A percentile compares a stretch with the other conserved stretches of the same genome.
Evolutionary conservation across 2,113 vertebrate genomes (phyloP).

Genomic region (Hemicordylus capensis): DNA sequence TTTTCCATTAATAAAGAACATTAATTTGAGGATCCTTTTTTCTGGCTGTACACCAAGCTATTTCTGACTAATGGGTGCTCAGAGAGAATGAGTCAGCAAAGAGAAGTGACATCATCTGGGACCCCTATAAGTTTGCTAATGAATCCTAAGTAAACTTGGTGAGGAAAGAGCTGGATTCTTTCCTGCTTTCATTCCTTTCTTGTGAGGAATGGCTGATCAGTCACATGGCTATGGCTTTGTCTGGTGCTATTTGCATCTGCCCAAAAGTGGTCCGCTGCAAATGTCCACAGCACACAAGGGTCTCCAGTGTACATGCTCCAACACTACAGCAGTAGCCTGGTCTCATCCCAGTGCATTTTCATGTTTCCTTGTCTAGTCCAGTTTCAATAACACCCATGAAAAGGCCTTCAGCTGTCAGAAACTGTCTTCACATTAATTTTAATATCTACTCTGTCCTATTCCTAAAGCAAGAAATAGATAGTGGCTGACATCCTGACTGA

Average conservation of each 20-base stretch:
- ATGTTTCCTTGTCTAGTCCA: not conserved
- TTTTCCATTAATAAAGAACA: conserved; percentile 62
- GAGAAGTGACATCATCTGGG: conserved; percentile 62
- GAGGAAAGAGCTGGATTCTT: conserved; percentile 55
- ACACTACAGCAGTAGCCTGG: not conserved
- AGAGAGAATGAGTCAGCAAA: conserved; percentile 62
- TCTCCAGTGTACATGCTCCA: not conserved
- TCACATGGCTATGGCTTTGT: conserved; percentile 12
- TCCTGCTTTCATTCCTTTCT: conserved; percentile 64
- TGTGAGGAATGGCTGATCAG: conserved; percentile 32
- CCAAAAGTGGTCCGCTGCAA: conserved; percentile 47
- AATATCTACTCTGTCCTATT: not conserved
- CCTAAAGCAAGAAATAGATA: not conserved
- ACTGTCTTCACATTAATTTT: not conserved
- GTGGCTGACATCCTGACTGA: not conserved
- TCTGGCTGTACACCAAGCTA: conserved; percentile 51
- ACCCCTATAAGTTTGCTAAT: conserved; percentile 60
- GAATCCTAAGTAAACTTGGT: conserved; percentile 54
- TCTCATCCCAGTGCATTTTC: not conserved
- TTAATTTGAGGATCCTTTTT: conserved; percentile 60
- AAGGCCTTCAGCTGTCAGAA: not conserved
- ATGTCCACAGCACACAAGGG: conserved; percentile 11
- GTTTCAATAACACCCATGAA: conserved; percentile 11
- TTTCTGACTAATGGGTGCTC: conserved; percentile 61
- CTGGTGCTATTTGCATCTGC: conserved; percentile 43